Base-by-base conservation (phyloP, 2,888 invertebrate species). In the Congeria kusceri region DNA sequence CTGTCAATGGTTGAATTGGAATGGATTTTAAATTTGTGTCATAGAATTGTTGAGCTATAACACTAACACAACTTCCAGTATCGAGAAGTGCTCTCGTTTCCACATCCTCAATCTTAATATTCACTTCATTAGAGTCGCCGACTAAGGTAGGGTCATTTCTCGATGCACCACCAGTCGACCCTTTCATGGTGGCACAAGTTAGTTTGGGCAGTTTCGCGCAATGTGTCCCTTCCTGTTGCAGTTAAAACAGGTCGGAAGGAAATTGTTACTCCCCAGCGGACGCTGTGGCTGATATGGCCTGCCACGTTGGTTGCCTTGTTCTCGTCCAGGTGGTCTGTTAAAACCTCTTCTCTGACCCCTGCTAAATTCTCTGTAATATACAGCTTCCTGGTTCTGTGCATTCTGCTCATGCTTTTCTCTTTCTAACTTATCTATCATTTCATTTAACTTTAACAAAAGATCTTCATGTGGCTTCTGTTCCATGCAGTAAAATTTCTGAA, bases 81-180 rank as follows among this genome's bases (percentile, higher is more conserved):
- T n/a, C n/a, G n/a, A n/a, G n/a, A n/a, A n/a, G n/a, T n/a, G n/a
- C 57, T 49, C 2, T 29, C 20, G 67, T 28, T 25, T 53, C 44
- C 13, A 67, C 20, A n/a, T n/a, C 46, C 39, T 67, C 39, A 7
- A 74, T 53, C 4, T 23, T 49, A 5, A 62, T 32, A n/a, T 29
- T 11, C 9, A 46, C 28, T 59, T 72, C 59, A 29, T 57, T 72
- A 58, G 72, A 18, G 23, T 59, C n/a, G 5, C 67, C 74, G 46
- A 66, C 56, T 67, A 74, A 67, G 39, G 61, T n/a, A n/a, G n/a
- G n/a, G n/a, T n/a, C 5, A n/a, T n/a, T n/a, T n/a, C n/a, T n/a
- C n/a, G n/a, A n/a, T n/a, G n/a, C n/a, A n/a, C n/a, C n/a, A n/a
- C 11, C 56, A 56, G n/a, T 25, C 7, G 56, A 25, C 23, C 56